phyloP scores from a whole-genome alignment of 2,797 vertebrate species.

The Acanthurus lineatus region DNA sequence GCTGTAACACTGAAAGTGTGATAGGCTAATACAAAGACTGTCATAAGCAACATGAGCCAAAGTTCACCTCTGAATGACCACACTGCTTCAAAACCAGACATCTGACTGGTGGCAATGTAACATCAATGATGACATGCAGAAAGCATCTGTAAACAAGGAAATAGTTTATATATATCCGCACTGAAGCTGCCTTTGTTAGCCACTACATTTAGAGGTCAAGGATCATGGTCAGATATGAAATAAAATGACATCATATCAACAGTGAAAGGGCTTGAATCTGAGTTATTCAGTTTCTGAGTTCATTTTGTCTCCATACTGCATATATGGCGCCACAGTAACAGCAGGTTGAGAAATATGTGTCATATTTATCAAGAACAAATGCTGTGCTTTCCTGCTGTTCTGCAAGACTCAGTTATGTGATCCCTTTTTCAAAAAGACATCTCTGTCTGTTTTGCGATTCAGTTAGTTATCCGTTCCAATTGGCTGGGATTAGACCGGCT shows the following conservation, averaged over 20 bases:
- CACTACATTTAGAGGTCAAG: conserved; percentile 12
- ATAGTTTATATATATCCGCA: background rate
- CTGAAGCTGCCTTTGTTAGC: background rate
- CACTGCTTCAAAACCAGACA: background rate
- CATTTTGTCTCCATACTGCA: background rate
- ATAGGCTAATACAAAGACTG: background rate
- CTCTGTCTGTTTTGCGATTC: conserved; percentile 19
- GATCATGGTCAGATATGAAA: background rate
- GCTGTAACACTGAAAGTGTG: background rate
- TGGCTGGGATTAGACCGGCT: conserved; percentile 64
- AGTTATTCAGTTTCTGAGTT: background rate
- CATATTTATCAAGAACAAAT: conserved; percentile 13
- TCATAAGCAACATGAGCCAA: background rate
- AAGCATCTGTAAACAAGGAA: background rate
- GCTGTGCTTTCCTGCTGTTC: conserved; percentile 29
- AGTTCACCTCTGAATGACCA: background rate
- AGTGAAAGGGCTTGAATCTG: background rate
- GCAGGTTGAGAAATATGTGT: conserved; percentile 21
- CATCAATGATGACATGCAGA: background rate
- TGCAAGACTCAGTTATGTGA: conserved; percentile 7
- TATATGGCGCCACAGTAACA: background rate
- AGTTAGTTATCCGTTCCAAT: conserved; percentile 32
- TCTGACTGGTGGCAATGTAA: background rate
- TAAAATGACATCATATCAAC: background rate
- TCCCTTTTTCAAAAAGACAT: conserved; percentile 24